Evolutionary conservation across 2,113 vertebrate species (phyloP).

Genomic region (Antechinus stuartii): DNA sequence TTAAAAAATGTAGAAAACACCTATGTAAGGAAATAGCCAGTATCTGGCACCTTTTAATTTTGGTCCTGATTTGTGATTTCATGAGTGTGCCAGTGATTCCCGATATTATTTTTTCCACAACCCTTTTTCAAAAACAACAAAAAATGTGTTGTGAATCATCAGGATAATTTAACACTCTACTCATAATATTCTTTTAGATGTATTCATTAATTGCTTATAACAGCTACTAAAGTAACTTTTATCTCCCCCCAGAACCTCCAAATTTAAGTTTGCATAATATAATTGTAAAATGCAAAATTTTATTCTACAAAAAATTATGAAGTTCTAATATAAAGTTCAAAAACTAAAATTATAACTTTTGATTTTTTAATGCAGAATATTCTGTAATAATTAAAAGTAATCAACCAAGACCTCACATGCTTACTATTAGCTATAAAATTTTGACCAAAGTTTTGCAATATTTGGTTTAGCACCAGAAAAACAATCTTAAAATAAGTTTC

Average conservation of each 20-base stretch:
- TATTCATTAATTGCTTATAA: background rate
- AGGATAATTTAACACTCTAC: background rate
- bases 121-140: background rate
- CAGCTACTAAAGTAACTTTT: background rate
- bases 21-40: background rate
- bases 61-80: background rate
- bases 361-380: background rate
- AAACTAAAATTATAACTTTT: background rate
- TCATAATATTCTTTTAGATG: background rate
- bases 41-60: background rate
- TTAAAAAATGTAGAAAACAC: background rate
- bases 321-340: background rate
- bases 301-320: background rate
- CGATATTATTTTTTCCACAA: background rate
- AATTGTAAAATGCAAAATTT: background rate
- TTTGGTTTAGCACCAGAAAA: background rate
- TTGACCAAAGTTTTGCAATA: background rate
- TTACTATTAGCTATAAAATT: background rate
- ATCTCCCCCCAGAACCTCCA: background rate
- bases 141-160: background rate
- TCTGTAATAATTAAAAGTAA: background rate
- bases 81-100: background rate
- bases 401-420: background rate
- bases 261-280: background rate
- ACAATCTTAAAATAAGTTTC: background rate